Conservation (phyloP, 2,888 invertebrate genomes). For the Tenodera sinensis region DNA sequence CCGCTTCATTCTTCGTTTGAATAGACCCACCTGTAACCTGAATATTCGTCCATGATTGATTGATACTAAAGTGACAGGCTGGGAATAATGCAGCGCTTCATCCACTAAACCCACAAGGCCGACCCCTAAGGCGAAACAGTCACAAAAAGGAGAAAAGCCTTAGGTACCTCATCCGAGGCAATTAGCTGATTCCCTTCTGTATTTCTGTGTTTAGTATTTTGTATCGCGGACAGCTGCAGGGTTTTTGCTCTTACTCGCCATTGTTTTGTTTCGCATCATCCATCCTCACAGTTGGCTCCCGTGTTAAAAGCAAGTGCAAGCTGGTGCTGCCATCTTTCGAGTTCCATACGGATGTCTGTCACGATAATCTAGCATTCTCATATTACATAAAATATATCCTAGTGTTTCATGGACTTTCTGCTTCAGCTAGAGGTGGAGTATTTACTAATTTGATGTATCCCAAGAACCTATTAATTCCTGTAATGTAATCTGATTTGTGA, state of each 20-base stretch:
- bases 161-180: neutral
- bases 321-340: neutral
- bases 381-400: neutral
- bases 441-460: no score
- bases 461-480: no score
- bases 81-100: no score
- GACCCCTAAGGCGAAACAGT: neutral
- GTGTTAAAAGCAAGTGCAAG: neutral
- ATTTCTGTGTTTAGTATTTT: neutral
- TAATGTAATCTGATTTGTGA: no score
- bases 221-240: neutral
- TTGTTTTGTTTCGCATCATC: neutral
- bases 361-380: neutral
- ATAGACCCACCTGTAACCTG: no score
- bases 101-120: neutral
- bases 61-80: neutral
- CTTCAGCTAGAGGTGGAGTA: neutral
- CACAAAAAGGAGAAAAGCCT: neutral
- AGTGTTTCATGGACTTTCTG: neutral
- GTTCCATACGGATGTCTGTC: neutral
- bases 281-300: neutral
- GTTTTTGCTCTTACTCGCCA: neutral
- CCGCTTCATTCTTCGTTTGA: no score
- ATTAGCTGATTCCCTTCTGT: neutral
- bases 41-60: neutral